Conservation (phyloP, 1,140 invertebrate genomes). For the Portunus trituberculatus region DNA sequence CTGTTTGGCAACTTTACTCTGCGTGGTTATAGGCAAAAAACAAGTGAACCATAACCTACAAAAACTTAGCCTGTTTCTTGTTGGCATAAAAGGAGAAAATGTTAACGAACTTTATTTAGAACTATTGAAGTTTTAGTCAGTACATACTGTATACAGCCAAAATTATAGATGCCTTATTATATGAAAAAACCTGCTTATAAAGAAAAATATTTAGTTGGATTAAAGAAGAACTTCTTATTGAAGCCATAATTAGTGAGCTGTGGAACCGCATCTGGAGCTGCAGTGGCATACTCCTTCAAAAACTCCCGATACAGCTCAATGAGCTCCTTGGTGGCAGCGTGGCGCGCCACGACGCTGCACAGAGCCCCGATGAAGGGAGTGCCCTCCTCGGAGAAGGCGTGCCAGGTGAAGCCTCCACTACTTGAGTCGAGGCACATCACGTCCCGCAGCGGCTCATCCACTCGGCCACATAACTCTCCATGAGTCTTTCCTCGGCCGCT, state of each 20-base stretch:
- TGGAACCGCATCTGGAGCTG: neutral
- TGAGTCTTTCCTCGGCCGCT: neutral
- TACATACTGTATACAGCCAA: neutral
- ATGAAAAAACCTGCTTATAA: neutral
- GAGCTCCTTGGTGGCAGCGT: constrained; percentile 45
- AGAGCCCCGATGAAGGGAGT: constrained; percentile 40
- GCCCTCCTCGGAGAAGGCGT: constrained; percentile 10
- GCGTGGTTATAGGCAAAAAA: too few species aligned
- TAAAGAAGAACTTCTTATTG: constrained; percentile 57
- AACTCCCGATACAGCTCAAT: constrained; percentile 49
- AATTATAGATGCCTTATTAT: neutral
- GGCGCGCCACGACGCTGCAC: constrained; percentile 41
- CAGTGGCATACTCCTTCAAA: constrained; percentile 37
- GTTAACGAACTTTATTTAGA: too few species aligned
- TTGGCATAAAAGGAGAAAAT: too few species aligned
- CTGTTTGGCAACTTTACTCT: too few species aligned
- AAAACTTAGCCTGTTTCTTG: too few species aligned
- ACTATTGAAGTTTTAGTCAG: too few species aligned
- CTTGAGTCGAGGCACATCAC: constrained; percentile 50
- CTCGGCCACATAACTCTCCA: neutral
- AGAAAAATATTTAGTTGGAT: neutral
- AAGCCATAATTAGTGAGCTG: constrained; percentile 56
- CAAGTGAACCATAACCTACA: too few species aligned
- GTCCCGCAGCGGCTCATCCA: constrained; percentile 59
- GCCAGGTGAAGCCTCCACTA: constrained; percentile 31